phyloP scores from a whole-genome alignment of 2,888 invertebrate species.

The Pachymerium ferrugineum region DNA sequence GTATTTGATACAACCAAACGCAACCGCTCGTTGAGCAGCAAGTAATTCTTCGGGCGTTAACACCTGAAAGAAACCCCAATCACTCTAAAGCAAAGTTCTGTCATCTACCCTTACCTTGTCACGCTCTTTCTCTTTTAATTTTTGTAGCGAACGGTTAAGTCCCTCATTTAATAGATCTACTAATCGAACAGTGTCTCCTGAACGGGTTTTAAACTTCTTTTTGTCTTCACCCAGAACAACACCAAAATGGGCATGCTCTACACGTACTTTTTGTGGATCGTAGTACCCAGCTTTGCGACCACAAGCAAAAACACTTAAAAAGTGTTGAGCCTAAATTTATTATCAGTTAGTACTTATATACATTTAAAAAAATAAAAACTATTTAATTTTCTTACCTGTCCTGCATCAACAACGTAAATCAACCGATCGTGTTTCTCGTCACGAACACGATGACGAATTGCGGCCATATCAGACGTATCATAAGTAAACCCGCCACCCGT shows the following conservation, averaged over 20 bases:
- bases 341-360: too few species aligned
- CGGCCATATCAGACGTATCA: conserved; percentile 96
- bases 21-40: conserved; percentile 80
- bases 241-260: conserved; percentile 93
- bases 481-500: conserved; percentile 95
- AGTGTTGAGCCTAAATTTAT: conserved; percentile 59
- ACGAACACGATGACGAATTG: conserved; percentile 72
- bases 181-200: conserved; percentile 89
- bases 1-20: conserved; percentile 98
- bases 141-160: conserved; percentile 70
- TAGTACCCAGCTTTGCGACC: conserved; percentile 71
- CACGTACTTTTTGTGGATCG: conserved; percentile 57
- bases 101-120: conserved; percentile 59
- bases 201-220: conserved; percentile 97
- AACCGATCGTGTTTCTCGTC: conserved; percentile 85
- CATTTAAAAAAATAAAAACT: background rate
- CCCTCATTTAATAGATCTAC: conserved; percentile 85
- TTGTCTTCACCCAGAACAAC: conserved; percentile 95
- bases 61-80: conserved; percentile 51
- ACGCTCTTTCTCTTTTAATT: conserved; percentile 78
- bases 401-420: conserved; percentile 89
- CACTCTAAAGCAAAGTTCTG: too few species aligned
- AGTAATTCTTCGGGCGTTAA: conserved; percentile 73
- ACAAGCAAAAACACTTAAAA: conserved; percentile 69
- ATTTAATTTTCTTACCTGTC: conserved; percentile 61